Base-by-base conservation (phyloP, 2,797 vertebrate species). In the Psittacula derbiana region DNA sequence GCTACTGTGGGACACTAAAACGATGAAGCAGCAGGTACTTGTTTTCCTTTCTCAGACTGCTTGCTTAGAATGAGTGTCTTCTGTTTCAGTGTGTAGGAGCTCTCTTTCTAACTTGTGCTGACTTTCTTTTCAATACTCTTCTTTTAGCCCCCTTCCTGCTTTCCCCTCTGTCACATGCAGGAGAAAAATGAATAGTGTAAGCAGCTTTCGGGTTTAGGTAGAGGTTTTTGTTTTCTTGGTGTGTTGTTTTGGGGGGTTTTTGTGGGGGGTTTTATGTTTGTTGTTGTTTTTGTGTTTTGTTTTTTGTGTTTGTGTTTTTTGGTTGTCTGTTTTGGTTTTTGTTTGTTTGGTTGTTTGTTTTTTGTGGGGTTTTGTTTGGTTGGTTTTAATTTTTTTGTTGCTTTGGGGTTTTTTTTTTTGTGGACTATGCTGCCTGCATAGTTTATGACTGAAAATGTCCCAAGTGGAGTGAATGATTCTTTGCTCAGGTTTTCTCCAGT, bases 1-100 rank as follows among this genome's bases (percentile, higher is more conserved):
- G 94, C 97, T 99, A 24, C 98, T 99, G 15, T 99, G 99, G 99
- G 99, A 99, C 97, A 99, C 99, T 6, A 99, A 99, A 97, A 99
- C 98, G 0, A 99, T 99, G 97, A 99, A 99, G 95, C 99, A 99
- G 81, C 99, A 99, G 99, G 99, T 99, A 96, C 49, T 66, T 69
- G 23, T 38, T 76, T 60, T 80, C 9, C 70, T 69, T 72, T 86
- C 75, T 90, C 33, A 41, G 30, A 75, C 28, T 85, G 52, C 60
- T 88, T 88, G 58, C 60, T 87, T 69, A 80, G 62, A 80, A 57
- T 52, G 41, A 72, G 12, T n/a, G 16, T 71, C 16, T 84, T 81
- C 53, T 88, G 12, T 81, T 88, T 69, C 66, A 67, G 3, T 64
- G 33, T 36, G 6, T 52, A 60, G 60, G 27, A 91, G 5, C 40